A percentile compares a stretch with the other conserved stretches of the same genome.
phyloP scores from a whole-genome alignment of 2,888 invertebrate species.

The Rhopalosiphum nymphaeae region DNA sequence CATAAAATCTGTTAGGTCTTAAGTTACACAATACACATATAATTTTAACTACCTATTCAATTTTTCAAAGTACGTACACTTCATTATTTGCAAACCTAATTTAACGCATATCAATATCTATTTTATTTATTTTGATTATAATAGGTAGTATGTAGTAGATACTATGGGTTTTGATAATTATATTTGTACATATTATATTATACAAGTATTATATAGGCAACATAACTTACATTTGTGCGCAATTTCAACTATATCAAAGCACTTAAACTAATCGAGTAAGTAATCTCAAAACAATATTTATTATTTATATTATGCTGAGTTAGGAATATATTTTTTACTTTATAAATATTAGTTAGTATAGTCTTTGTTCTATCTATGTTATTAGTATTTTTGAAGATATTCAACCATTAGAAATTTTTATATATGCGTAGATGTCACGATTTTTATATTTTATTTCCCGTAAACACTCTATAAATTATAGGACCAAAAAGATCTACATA shows the following conservation, averaged over 20 bases:
- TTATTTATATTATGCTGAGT: not conserved
- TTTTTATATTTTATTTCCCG: no score
- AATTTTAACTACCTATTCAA: not conserved
- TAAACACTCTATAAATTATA: no score
- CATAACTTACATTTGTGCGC: not conserved
- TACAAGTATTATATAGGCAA: not conserved
- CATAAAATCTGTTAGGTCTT: not conserved
- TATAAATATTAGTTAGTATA: not conserved
- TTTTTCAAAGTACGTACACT: not conserved
- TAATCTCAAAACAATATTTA: not conserved
- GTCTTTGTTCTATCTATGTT: not conserved
- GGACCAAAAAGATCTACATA: not conserved
- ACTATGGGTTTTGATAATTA: not conserved
- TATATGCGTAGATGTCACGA: no score
- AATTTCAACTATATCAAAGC: not conserved
- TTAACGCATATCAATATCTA: not conserved
- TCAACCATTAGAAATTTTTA: no score
- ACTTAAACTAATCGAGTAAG: not conserved
- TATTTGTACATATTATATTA: not conserved
- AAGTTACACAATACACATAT: not conserved
- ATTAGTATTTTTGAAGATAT: no score
- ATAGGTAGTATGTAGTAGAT: not conserved
- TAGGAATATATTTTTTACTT: not conserved
- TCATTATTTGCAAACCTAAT: not conserved
- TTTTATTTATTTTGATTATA: not conserved